phyloP scores from a whole-genome alignment of 2,113 vertebrate genomes.

The Caretta caretta region DNA sequence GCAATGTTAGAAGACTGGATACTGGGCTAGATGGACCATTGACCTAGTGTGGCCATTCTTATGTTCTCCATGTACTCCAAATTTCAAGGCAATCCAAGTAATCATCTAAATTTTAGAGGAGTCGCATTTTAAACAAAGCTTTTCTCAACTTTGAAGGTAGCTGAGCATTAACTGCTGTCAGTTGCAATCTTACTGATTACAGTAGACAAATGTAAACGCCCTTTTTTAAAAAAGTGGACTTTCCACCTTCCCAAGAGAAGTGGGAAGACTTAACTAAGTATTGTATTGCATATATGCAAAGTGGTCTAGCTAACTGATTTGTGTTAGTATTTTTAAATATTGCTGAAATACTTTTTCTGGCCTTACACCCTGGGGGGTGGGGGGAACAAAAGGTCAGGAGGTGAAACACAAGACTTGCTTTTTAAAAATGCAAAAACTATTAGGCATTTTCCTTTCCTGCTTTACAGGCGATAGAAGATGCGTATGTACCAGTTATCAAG shows the following conservation, averaged over 20 bases:
- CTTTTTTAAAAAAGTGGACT: neutral
- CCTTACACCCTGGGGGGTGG: neutral
- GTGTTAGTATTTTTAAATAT: neutral
- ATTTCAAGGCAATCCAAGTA: neutral
- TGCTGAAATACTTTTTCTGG: neutral
- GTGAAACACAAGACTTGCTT: neutral
- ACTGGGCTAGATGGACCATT: neutral
- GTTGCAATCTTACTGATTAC: neutral
- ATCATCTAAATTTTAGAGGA: neutral
- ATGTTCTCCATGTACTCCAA: neutral
- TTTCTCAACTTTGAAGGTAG: neutral
- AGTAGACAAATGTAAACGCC: neutral
- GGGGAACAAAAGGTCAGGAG: neutral
- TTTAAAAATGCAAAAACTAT: neutral
- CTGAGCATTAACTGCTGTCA: neutral
- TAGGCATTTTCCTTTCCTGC: neutral
- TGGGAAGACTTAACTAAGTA: neutral
- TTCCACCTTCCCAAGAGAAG: neutral
- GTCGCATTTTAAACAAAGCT: neutral
- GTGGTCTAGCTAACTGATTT: neutral
- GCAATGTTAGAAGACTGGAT: neutral
- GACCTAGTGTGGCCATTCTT: neutral
- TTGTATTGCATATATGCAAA: neutral
- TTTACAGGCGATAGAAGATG: slow-evolving; percentile 95
- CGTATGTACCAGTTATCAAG: slow-evolving; percentile 98